A percentile compares a stretch with the other conserved stretches of the same genome.
phyloP scores from a whole-genome alignment of 2,888 invertebrate genomes.

The Sclerodermus sp. region DNA sequence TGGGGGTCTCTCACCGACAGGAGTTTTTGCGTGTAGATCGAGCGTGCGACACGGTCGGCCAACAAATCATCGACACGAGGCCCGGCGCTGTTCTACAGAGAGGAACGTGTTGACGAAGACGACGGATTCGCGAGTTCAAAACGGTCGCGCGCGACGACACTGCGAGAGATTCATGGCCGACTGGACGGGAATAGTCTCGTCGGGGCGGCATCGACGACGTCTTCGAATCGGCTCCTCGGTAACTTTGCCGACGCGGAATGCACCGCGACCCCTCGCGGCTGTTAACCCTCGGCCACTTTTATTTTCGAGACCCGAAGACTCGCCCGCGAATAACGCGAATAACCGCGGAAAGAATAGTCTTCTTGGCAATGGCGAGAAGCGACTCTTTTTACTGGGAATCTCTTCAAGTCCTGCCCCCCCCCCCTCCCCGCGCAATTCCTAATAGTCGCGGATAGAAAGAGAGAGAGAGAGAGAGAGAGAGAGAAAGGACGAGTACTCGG shows the following conservation, averaged over 20 bases:
- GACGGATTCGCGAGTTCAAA: conserved; percentile 3
- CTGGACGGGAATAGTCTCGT: conserved; percentile 35
- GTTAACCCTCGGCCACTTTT: conserved; percentile 18
- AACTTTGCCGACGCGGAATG: conserved; percentile 28
- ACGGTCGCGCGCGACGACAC: conserved; percentile 5
- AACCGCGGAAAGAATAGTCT: too few species aligned
- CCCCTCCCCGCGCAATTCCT: too few species aligned
- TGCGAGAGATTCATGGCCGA: conserved; percentile 29
- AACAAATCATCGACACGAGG: conserved; percentile 48
- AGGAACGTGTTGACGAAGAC: neutral
- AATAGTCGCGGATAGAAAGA: too few species aligned
- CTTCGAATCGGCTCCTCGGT: conserved; percentile 3
- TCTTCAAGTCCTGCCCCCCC: too few species aligned
- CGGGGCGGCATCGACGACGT: conserved; percentile 12
- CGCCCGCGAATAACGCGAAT: neutral
- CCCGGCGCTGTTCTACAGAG: conserved; percentile 2
- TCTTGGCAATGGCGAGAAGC: too few species aligned
- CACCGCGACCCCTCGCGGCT: conserved; percentile 3
- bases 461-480: too few species aligned
- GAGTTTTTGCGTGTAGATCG: conserved; percentile 25
- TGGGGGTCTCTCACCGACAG: too few species aligned
- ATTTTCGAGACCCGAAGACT: conserved; percentile 17
- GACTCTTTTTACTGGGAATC: too few species aligned
- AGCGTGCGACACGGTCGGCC: conserved; percentile 39
- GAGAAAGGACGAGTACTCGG: too few species aligned